Base-by-base conservation (phyloP, 2,797 vertebrate genomes). In the Artibeus lituratus region DNA sequence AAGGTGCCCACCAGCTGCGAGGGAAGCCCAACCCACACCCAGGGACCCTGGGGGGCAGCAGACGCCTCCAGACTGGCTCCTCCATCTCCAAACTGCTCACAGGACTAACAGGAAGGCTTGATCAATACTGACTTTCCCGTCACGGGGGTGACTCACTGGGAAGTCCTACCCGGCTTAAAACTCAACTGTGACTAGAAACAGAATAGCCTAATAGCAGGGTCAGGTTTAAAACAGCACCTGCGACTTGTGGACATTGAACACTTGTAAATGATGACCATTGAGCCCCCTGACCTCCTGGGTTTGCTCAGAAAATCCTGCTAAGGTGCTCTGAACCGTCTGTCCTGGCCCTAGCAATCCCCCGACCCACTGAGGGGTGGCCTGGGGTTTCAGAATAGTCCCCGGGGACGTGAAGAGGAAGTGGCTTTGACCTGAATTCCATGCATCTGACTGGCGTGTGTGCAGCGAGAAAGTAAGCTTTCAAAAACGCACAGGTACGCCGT, bases 41-140 rank as follows among this genome's bases (percentile, higher is more conserved):
- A 24, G 42, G 24, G 51, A 51, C 35, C n/a, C 85, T 53, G 44
- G 1, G 22, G 7, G 16, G 51, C 39, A 16, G 51, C 39, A 19
- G 81, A 85, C 65, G 67, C 76, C 90, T 76, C 53, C 44, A 90
- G 87, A 26, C 29, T 3, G 74, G 51, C 69, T 80, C 90, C 42
- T 77, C 76, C 15, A 2, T 72, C 89, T 96, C 95, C 92, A 76
- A 93, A 83, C 70, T 72, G 93, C 82, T 92, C 97, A 53, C 85
- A 83, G 98, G 98, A 98, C 98, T 97, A 98, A 97, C 97, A 90
- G 97, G 96, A 98, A 97, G 95, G 7, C 77, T 97, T 84, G 98
- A 98, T 98, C 98, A 32, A 98, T 98, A 97, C 96, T 86, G 94
- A 98, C 98, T 97, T 98, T 97, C 97, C 97, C 83, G 76, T 97